These are phyloP conservation scores for Isoperla grammatica DNA, from an alignment of 2,888 invertebrate species.

Conservation along the genomic window DNA sequence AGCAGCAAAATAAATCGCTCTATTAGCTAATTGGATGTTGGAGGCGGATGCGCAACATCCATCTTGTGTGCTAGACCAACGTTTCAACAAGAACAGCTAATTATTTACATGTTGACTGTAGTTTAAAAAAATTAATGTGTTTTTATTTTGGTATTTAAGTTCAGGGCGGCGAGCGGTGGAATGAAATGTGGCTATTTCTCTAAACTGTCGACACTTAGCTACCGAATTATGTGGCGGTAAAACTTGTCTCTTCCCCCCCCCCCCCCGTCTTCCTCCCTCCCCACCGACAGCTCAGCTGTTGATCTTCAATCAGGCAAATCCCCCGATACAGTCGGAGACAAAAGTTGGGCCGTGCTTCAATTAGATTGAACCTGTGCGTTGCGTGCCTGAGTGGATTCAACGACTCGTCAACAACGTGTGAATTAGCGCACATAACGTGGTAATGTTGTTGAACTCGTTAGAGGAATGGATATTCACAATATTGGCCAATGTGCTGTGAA, in stretches of 20 bases:
- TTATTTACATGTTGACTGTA: slow-evolving; percentile 7
- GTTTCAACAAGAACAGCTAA: neutral
- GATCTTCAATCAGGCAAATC: slow-evolving; percentile 9
- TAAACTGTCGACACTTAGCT: slow-evolving; percentile 17
- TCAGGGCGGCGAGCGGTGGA: neutral
- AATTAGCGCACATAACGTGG: no score
- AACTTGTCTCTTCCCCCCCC: neutral
- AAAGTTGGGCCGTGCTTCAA: no score
- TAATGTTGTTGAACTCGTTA: no score
- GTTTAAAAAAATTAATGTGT: neutral
- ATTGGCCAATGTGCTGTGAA: no score
- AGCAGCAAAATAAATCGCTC: no score
- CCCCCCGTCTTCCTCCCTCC: neutral
- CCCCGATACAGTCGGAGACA: neutral
- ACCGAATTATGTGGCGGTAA: slow-evolving; percentile 11
- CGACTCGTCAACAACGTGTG: no score
- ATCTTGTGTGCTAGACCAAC: no score
- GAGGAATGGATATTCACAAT: no score
- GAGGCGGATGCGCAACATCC: no score
- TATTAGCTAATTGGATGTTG: no score
- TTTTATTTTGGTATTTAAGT: slow-evolving; percentile 10
- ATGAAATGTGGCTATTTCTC: slow-evolving; percentile 10
- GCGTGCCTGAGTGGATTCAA: no score
- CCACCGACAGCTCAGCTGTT: neutral
- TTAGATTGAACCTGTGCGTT: no score